Evolutionary conservation across 2,888 invertebrate species (phyloP).

Genomic region (Didymodactylos carnosus): DNA sequence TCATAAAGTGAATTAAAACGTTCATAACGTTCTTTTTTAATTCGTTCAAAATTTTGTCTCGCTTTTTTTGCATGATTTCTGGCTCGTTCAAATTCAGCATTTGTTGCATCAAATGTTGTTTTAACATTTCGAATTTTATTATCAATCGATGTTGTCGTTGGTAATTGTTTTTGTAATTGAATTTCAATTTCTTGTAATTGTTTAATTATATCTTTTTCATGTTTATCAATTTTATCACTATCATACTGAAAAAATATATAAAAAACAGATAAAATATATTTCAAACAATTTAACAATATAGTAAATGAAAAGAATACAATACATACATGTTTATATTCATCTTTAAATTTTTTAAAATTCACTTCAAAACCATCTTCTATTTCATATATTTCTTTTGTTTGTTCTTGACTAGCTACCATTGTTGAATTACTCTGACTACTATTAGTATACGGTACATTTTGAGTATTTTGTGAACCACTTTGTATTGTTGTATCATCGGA

Average conservation of each 20-base stretch:
- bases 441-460: neutral
- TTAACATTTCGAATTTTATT: neutral
- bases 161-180: neutral
- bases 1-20: slow-evolving; percentile 86
- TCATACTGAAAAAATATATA: too few species aligned
- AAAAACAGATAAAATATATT: neutral
- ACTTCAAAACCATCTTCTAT: neutral
- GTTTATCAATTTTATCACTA: neutral
- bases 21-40: slow-evolving; percentile 77
- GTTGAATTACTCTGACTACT: neutral
- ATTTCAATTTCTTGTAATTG: neutral
- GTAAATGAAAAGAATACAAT: neutral
- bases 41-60: slow-evolving; percentile 74
- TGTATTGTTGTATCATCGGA: neutral
- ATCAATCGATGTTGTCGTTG: neutral
- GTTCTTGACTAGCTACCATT: too few species aligned
- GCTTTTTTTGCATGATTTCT: slow-evolving; percentile 78
- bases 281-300: neutral
- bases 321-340: slow-evolving; percentile 43
- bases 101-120: slow-evolving; percentile 44
- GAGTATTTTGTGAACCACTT: neutral
- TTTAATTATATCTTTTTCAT: neutral
- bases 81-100: slow-evolving; percentile 84
- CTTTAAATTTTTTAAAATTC: neutral
- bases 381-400: neutral